Base-by-base conservation (phyloP, 2,797 vertebrate species). In the Danio tinwini region DNA sequence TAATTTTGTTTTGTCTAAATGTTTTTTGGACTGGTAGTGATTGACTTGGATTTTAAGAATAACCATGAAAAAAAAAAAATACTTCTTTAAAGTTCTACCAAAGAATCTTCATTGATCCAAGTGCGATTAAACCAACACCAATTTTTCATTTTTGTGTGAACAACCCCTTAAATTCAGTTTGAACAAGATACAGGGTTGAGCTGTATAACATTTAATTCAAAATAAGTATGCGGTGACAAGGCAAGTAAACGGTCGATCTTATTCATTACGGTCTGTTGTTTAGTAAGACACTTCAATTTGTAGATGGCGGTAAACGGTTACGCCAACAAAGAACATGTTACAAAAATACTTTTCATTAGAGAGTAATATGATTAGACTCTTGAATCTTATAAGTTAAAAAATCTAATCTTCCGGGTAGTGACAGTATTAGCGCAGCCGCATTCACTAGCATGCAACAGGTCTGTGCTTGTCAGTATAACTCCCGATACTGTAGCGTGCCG, bases 401-500 rank as follows among this genome's bases (percentile, higher is more conserved):
- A 67, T 58, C 76, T 50, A 50, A 49, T 52, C 21, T 17, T 7
- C 9, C 3, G 6, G 29, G 42, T 65, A 63, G 69, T 64, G 68
- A 62, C 47, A 17, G 39, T 39, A 40, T 80, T 72, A 56, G 39
- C 47, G 47, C 39, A 49, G 55, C 69, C 59, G 42, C 52, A 21
- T 56, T 80, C 78, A n/a, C 78, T 73, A 80, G 49, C 58, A 80
- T 72, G 69, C 61, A 55, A 72, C 58, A 64, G 50, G 50, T 80
- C 47, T 78, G 76, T 78, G 76, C 58, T 78, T 53, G 67, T 62
- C 78, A 80, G 78, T 64, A 37, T 37, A 14, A 65, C 21, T 53
- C 50, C 47, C 39, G 40, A 62, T 72, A 78, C 65, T 19, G 65
- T 59, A 70, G 65, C 47, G 58, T 29, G 5, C 42, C 11, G 5